A percentile compares a stretch with the other conserved stretches of the same genome.
Conservation (phyloP, 2,113 vertebrate genomes). For the Hemibagrus wyckioides region DNA sequence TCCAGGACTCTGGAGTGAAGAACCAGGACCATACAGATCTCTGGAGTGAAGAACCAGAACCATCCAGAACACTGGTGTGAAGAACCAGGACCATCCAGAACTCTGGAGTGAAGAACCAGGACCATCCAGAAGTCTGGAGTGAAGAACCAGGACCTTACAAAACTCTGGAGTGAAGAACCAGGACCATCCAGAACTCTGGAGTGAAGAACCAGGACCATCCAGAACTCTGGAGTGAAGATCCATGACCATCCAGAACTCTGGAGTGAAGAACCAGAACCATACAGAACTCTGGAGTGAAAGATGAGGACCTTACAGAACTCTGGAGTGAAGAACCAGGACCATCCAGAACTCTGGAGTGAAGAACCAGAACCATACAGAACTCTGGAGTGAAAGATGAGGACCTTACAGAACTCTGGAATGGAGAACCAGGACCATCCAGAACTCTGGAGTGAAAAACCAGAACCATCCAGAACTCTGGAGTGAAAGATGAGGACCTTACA, state of each 20-base stretch:
- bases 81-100: not conserved
- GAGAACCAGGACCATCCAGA: too few species aligned
- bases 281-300: not conserved
- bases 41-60: not conserved
- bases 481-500: too few species aligned
- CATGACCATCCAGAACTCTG: not conserved
- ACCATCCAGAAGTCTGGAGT: not conserved
- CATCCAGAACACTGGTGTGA: not conserved
- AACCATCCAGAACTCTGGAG: too few species aligned
- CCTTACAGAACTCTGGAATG: too few species aligned
- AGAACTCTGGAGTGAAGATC: not conserved
- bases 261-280: not conserved
- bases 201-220: not conserved
- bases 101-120: not conserved
- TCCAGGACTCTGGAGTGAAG: not conserved
- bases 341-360: too few species aligned
- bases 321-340: too few species aligned
- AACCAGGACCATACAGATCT: not conserved
- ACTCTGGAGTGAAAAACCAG: too few species aligned
- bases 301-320: not conserved
- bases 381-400: too few species aligned
- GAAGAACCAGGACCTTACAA: not conserved
- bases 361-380: too few species aligned
- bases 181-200: not conserved
- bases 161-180: not conserved